Evolutionary conservation across 1,140 invertebrate species (phyloP), one percentile per base, ranked within the genome.

Genomic region (Chrysoperla carnea): DNA sequence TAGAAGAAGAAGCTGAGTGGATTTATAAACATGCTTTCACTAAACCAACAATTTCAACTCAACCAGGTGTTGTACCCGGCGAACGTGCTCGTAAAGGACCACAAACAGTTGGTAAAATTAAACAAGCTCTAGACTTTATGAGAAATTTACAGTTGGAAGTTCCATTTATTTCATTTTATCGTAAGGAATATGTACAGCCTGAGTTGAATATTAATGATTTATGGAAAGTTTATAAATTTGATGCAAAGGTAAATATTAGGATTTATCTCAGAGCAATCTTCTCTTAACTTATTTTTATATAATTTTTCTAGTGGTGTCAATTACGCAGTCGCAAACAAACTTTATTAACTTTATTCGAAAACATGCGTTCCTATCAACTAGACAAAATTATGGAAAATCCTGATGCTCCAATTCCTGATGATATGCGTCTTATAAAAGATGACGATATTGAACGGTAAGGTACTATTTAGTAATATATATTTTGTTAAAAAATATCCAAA

Each of bases 111-210:
- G 72, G 72, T 9, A 97, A 96, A 61, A 97, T 98, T 12, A 80
- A 83, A 38, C 90, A 95, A 62, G 88, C 91, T 0, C 61, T 99
- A 0, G 87, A 94, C 48, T 96, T 96, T 54, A 96, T 99, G 74
- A 66, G 94, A 11, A 96, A 95, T 63, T 84, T 94, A 51, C 78
- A 87, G 29, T 71, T 92, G 51, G 93, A 97, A 67, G 92, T 97
- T 17, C 92, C 95, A 1, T 99, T 99, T 56, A 99, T 99, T 52
- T 88, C 92, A 0, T 97, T 96, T 60, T 99, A 99, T 55, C 73
- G 95, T 17, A 99, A 99, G 63, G 96, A 99, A 60, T 94, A 97
- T 57, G 88, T 97, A 0, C 78, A 90, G 52, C 89, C 91, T 0
- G 91, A 96, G 52, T 60, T 99, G 8, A 89, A 81, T 43, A 91